Evolutionary conservation across 2,113 vertebrate species (phyloP).

Genomic region (Periophthalmodon schlosseri): DNA sequence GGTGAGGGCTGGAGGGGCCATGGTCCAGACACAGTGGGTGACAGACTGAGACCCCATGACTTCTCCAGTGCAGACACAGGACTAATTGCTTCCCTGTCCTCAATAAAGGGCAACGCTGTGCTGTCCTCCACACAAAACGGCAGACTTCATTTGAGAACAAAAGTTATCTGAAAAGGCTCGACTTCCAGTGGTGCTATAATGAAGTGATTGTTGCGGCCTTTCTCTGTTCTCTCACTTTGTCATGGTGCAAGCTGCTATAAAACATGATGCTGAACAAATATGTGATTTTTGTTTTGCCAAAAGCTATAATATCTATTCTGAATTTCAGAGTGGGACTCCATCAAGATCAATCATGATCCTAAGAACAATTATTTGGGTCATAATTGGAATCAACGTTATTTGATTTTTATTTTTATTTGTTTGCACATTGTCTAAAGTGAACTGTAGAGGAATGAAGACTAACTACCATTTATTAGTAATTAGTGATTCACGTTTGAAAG

Average conservation of each 20-base stretch:
- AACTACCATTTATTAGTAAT: too few species aligned
- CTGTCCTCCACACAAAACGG: neutral
- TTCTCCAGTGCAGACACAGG: conserved; percentile 5
- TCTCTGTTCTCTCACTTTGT: neutral
- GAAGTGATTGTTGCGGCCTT: conserved; percentile 20
- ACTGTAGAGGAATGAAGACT: too few species aligned
- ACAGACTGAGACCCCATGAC: conserved; percentile 30
- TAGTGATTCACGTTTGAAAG: too few species aligned
- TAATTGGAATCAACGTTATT: too few species aligned
- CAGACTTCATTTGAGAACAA: neutral
- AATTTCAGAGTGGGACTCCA: neutral
- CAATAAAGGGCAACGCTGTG: conserved; percentile 33
- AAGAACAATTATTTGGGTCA: neutral
- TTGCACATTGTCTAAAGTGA: too few species aligned
- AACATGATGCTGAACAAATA: neutral
- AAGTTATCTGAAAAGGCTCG: neutral
- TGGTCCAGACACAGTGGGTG: conserved; percentile 22
- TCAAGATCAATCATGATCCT: neutral
- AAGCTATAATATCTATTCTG: neutral
- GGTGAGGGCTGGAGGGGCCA: conserved; percentile 3
- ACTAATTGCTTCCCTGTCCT: conserved; percentile 45
- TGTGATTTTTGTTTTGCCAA: neutral
- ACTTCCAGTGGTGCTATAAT: neutral
- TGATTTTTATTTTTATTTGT: too few species aligned
- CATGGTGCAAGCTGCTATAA: neutral